Evolutionary conservation across 2,113 vertebrate genomes (phyloP).

Genomic region (Oryzias javanicus): DNA sequence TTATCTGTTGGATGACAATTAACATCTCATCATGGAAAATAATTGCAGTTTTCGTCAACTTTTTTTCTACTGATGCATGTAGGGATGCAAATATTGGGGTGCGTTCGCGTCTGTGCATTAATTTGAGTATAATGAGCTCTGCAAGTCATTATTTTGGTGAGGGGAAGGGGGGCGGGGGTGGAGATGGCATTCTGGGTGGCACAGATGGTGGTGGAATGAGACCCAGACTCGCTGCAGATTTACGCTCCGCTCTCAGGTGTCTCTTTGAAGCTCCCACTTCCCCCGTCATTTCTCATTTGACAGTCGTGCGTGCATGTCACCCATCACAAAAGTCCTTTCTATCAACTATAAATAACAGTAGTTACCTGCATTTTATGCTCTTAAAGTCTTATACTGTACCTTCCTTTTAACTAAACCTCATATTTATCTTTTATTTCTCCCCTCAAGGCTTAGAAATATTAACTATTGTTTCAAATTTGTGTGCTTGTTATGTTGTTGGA

Average conservation of each 20-base stretch:
- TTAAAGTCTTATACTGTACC: no score
- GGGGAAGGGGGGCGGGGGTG: background rate
- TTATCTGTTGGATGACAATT: slow-evolving; percentile 33
- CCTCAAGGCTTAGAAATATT: no score
- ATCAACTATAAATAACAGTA: no score
- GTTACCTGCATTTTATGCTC: no score
- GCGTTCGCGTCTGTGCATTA: slow-evolving; percentile 21
- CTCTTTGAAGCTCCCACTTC: slow-evolving; percentile 17
- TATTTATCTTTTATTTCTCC: no score
- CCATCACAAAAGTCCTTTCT: background rate
- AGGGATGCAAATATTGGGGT: slow-evolving; percentile 33
- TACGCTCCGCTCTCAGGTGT: slow-evolving; percentile 45
- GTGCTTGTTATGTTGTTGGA: no score
- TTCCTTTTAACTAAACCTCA: no score
- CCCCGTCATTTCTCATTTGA: slow-evolving; percentile 49
- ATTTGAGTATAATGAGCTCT: slow-evolving; percentile 44
- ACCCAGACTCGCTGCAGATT: slow-evolving; percentile 51
- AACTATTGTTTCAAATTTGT: no score
- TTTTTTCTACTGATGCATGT: slow-evolving; percentile 22
- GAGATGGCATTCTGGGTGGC: slow-evolving; percentile 39
- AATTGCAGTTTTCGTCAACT: slow-evolving; percentile 8
- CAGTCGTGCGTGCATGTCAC: slow-evolving; percentile 27
- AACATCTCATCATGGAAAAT: slow-evolving; percentile 4
- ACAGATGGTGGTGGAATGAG: slow-evolving; percentile 64
- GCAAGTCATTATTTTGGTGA: slow-evolving; percentile 41